Evolutionary conservation across 2,797 vertebrate genomes (phyloP).

Genomic region (Hylomyscus alleni): DNA sequence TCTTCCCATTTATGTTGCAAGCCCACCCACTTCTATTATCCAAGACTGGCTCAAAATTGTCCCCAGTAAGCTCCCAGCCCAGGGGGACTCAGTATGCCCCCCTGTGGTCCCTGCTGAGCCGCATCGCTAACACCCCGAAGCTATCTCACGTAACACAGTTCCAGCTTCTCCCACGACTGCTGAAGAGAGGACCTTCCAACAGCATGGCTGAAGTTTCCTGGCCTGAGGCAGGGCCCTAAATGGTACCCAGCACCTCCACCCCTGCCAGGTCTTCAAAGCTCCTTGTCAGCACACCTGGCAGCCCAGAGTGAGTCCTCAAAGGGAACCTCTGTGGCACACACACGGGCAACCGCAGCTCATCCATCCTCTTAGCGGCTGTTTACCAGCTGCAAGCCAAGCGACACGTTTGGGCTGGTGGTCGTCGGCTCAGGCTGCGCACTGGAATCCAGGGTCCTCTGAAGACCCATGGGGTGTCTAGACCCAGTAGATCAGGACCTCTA

Average conservation of each 20-base stretch:
- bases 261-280: background rate
- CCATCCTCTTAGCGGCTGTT: background rate
- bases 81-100: background rate
- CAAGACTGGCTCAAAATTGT: background rate
- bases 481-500: background rate
- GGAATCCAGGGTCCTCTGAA: background rate
- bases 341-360: background rate
- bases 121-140: background rate
- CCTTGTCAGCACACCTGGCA: background rate
- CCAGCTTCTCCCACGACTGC: background rate
- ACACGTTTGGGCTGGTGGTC: background rate
- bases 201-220: background rate
- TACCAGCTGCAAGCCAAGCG: background rate
- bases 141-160: background rate
- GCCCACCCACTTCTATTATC: background rate
- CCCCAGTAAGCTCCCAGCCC: background rate
- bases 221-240: background rate
- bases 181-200: background rate
- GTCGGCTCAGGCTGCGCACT: background rate
- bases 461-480: background rate
- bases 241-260: background rate
- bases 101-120: background rate
- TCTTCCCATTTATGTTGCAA: background rate
- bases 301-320: background rate
- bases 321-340: background rate